These are phyloP conservation scores for Polymixis lichenea DNA, from an alignment of 2,888 invertebrate genomes.

Conservation along the genomic window DNA sequence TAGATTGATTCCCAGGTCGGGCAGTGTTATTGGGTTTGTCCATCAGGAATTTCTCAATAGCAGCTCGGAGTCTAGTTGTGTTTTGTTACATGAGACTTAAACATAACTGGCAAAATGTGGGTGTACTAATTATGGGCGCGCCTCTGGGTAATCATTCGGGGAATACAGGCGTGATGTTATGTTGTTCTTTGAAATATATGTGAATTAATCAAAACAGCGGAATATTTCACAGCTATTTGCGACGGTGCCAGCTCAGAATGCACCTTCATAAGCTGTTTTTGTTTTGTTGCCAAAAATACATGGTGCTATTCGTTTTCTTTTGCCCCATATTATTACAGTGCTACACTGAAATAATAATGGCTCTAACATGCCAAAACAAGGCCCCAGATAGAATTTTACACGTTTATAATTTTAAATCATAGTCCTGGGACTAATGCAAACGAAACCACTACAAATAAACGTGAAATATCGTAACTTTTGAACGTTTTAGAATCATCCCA, in stretches of 20 bases:
- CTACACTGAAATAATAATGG: background rate
- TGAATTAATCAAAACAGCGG: background rate
- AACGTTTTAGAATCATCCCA: slow-evolving; percentile 13
- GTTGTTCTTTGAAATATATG: too few species aligned
- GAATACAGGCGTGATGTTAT: too few species aligned
- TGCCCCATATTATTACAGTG: background rate
- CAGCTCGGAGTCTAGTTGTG: too few species aligned
- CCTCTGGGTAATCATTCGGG: too few species aligned
- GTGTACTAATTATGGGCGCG: too few species aligned
- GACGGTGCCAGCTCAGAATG: background rate
- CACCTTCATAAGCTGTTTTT: background rate
- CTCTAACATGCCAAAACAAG: background rate
- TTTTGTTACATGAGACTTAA: too few species aligned
- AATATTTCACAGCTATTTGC: background rate
- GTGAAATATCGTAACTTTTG: background rate
- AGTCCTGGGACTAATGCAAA: background rate
- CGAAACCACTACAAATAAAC: background rate
- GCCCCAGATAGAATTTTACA: background rate
- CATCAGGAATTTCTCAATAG: too few species aligned
- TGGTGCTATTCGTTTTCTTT: background rate
- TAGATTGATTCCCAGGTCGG: too few species aligned
- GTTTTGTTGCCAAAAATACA: background rate
- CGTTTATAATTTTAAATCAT: background rate
- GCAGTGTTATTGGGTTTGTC: too few species aligned
- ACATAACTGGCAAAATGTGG: too few species aligned